Conservation (phyloP, 2,888 invertebrate genomes). For the Eilema depressum region DNA sequence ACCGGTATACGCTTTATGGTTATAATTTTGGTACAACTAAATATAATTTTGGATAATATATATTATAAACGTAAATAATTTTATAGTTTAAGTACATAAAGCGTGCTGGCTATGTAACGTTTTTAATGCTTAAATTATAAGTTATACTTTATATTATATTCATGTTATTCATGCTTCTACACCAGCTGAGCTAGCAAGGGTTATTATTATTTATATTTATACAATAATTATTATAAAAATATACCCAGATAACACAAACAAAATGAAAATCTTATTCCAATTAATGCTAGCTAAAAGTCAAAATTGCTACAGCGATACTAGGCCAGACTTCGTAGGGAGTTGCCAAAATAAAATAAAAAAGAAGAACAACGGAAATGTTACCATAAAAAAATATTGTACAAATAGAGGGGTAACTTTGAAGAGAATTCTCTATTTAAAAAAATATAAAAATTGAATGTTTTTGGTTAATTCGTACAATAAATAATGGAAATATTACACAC, state of each 20-base stretch:
- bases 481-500: no score
- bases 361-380: background rate
- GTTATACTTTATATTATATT: background rate
- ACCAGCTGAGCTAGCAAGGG: background rate
- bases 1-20: background rate
- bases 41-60: background rate
- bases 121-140: constrained; percentile 55
- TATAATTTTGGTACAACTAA: background rate
- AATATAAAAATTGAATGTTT: no score
- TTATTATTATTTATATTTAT: no score
- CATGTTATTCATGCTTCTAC: no score
- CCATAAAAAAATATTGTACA: background rate
- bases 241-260: background rate
- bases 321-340: background rate
- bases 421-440: no score
- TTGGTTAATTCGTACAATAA: no score
- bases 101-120: constrained; percentile 54
- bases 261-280: no score
- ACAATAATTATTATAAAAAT: background rate
- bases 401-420: no score
- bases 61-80: constrained; percentile 24
- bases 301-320: background rate
- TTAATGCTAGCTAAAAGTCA: no score
- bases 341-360: background rate
- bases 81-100: constrained; percentile 50